phyloP scores from a whole-genome alignment of 2,888 invertebrate genomes.

The Eristalinus sepulchralis region DNA sequence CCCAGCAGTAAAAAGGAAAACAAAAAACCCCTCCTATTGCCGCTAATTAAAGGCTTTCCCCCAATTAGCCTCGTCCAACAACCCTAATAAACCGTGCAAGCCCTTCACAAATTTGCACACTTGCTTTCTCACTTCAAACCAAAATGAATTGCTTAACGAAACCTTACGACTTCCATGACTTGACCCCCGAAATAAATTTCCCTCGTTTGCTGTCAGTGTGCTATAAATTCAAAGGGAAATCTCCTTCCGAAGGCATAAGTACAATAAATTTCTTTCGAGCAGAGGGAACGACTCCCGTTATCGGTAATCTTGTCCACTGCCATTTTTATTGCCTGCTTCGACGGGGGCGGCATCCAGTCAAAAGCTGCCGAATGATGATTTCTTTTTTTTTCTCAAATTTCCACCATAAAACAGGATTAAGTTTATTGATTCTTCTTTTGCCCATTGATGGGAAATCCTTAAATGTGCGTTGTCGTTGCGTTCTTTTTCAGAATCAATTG shows the following conservation, averaged over 20 bases:
- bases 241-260: conserved; percentile 12
- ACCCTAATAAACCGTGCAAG: background rate
- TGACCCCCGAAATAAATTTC: conserved; percentile 26
- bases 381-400: conserved; percentile 22
- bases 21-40: background rate
- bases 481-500: background rate
- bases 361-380: conserved; percentile 9
- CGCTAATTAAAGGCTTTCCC: background rate
- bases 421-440: conserved; percentile 22
- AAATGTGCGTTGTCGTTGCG: background rate
- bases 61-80: background rate
- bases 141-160: conserved; percentile 25
- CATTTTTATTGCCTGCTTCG: conserved; percentile 16
- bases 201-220: conserved; percentile 22
- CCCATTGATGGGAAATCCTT: conserved; percentile 23
- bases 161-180: conserved; percentile 12
- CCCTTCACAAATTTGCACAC: background rate
- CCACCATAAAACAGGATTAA: conserved; percentile 54
- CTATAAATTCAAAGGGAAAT: conserved; percentile 39
- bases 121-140: background rate
- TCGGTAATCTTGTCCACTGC: conserved; percentile 6
- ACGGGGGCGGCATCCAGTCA: background rate
- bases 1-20: background rate
- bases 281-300: conserved; percentile 3
- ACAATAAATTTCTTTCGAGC: conserved; percentile 38